These are phyloP conservation scores for Noctua fimbriata DNA, from an alignment of 2,888 invertebrate genomes.

Conservation along the genomic window DNA sequence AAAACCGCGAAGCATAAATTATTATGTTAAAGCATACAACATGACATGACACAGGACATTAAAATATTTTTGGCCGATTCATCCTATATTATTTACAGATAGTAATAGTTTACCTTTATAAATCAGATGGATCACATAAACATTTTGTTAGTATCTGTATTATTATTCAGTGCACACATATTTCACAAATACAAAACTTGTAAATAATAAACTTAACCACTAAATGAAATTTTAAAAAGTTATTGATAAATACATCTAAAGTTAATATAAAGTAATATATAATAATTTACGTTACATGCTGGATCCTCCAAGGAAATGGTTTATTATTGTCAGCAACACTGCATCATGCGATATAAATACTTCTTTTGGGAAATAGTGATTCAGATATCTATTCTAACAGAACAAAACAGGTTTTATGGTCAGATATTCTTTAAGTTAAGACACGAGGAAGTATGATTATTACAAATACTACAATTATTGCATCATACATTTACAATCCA, in stretches of 20 bases:
- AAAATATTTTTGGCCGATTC: constrained; percentile 78
- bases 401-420: constrained; percentile 17
- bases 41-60: constrained; percentile 72
- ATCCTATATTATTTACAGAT: constrained; percentile 78
- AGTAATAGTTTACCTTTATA: constrained; percentile 57
- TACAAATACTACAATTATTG: constrained; percentile 51
- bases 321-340: constrained; percentile 63
- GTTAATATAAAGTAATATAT: constrained; percentile 54
- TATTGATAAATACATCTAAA: constrained; percentile 66
- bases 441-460: constrained; percentile 33
- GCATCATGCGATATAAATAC: constrained; percentile 45
- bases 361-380: constrained; percentile 13
- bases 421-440: constrained; percentile 9
- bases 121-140: constrained; percentile 56
- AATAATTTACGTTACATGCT: constrained; percentile 64
- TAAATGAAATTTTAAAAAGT: constrained; percentile 62
- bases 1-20: constrained; percentile 77
- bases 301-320: constrained; percentile 51
- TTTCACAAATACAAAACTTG: constrained; percentile 64
- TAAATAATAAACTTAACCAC: constrained; percentile 69
- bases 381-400: constrained; percentile 26
- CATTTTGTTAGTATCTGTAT: constrained; percentile 51
- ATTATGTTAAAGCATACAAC: constrained; percentile 74
- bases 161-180: constrained; percentile 62
- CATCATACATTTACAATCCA: constrained; percentile 41